These are phyloP conservation scores for Octodonta nipae DNA, from an alignment of 2,888 invertebrate species.

Conservation along the genomic window DNA sequence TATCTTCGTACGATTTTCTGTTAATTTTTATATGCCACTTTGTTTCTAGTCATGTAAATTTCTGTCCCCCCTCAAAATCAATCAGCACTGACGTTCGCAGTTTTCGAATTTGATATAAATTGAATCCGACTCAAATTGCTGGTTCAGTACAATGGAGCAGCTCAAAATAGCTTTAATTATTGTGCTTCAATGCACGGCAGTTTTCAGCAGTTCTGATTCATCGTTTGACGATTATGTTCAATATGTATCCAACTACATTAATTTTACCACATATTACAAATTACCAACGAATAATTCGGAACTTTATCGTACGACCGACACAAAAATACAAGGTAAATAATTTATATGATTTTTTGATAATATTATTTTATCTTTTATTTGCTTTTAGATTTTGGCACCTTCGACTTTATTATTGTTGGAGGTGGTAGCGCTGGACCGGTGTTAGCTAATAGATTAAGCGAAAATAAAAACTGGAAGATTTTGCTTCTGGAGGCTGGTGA, in stretches of 20 bases:
- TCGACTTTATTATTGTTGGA: not conserved
- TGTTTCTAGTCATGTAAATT: no score
- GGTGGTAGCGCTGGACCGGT: not conserved
- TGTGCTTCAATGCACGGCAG: no score
- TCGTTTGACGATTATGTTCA: not conserved
- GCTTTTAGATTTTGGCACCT: conserved; percentile 1
- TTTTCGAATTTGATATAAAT: no score
- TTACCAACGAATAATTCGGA: conserved; percentile 1
- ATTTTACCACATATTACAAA: not conserved
- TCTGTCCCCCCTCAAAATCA: no score
- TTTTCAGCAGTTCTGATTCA: not conserved
- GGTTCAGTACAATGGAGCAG: no score
- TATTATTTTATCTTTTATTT: not conserved
- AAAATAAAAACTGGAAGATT: conserved; percentile 4
- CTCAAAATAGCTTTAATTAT: no score
- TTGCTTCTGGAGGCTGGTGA: conserved; percentile 18
- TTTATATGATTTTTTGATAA: not conserved
- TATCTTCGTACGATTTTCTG: no score
- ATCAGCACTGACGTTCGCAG: no score
- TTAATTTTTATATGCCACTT: no score
- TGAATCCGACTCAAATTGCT: no score
- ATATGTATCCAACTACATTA: not conserved
- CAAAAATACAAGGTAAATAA: not conserved
- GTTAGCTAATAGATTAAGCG: not conserved
- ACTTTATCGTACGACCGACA: not conserved